Evolutionary conservation across 2,113 vertebrate species (phyloP), one percentile per base, ranked within the genome.

Genomic region (Gopherus flavomarginatus): DNA sequence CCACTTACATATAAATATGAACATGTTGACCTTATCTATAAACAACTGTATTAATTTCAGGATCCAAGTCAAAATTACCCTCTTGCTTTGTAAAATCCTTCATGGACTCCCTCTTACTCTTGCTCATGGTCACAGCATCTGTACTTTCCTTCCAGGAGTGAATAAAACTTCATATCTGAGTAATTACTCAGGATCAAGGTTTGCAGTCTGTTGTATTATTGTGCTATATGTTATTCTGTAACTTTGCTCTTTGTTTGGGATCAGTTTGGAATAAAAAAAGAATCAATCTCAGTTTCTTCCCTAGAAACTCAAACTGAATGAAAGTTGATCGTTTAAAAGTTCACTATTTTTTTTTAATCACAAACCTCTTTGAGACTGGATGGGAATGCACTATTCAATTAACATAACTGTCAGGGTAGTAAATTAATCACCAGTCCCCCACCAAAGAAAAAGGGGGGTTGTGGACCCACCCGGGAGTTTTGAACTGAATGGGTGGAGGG

Each of bases 1-100:
- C 81, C 81, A 87, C 62, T 93, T 95, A 78, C 90, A 95, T 94
- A 94, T 92, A 96, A 92, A 86, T 24, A 80, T 11, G 54, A 87
- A 86, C 6, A 19, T 35, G 85, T 38, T 79, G 87, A 17, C 54
- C 62, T 94, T 81, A 88, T 26, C 62, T 65, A n/a, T 49, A 81
- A 87, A 78, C 4, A 85, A 91, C 17, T 50, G 35, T 24, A 85
- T 88, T 88, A 89, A 22, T 35, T 91, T 93, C 17, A 50, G 29
- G 47, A 89, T 14, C 5, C 1, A 59, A 7, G 81, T 57, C 11
- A 53, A 47, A 83, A 21, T 83, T 78, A 29, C 11, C 0, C 3
- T 62, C 38, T 90, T 80, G 1, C 27, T 89, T 53, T 72, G 5
- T 86, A 83, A 96, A 95, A 88, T 88, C 88, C 26, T 88, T 85